Evolutionary conservation across 92 coral and sea anemone genomes (phyloP).

Genomic region (Metridium senile): DNA sequence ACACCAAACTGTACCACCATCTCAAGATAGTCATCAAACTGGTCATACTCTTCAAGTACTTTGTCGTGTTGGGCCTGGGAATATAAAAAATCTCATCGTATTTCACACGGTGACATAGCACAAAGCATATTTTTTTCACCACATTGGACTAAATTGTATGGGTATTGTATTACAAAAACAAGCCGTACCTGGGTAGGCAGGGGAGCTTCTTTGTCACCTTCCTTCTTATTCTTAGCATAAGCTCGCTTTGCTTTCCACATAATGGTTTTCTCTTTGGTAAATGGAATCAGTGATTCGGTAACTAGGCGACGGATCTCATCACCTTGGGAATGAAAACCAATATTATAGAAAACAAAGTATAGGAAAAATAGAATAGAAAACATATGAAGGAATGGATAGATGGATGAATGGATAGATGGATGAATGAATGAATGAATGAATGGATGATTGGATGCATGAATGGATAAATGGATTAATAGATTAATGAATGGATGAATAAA

Average conservation of each 20-base stretch:
- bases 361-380: not conserved
- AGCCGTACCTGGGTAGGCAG: constrained; percentile 89
- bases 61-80: constrained; percentile 79
- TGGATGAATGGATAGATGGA: not conserved
- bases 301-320: constrained; percentile 94
- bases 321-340: too few species aligned
- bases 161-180: too few species aligned
- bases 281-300: constrained; percentile 90
- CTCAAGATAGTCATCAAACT: constrained; percentile 96
- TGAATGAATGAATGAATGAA: too few species aligned
- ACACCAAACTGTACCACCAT: constrained; percentile 99
- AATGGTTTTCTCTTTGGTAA: constrained; percentile 74
- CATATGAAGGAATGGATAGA: not conserved
- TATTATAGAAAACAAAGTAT: not conserved
- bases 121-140: too few species aligned
- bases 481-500: too few species aligned
- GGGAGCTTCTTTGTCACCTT: constrained; percentile 41
- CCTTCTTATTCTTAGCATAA: constrained; percentile 78
- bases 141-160: too few species aligned
- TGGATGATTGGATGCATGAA: not conserved
- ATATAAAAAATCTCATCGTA: not conserved
- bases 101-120: too few species aligned
- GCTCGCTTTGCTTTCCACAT: constrained; percentile 74
- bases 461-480: too few species aligned
- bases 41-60: constrained; percentile 93